These are phyloP conservation scores for Lymantria monacha DNA, from an alignment of 2,888 invertebrate genomes.

Conservation along the genomic window DNA sequence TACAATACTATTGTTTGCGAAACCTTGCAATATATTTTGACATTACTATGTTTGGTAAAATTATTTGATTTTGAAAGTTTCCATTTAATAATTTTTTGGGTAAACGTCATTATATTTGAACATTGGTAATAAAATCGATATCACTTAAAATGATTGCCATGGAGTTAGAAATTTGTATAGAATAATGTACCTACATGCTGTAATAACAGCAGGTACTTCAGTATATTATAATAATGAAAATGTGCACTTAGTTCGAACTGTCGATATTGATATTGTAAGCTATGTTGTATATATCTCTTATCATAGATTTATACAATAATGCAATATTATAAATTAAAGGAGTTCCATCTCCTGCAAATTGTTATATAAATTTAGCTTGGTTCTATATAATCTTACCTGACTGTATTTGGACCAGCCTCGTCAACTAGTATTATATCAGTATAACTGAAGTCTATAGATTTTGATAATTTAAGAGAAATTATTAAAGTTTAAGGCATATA, in stretches of 20 bases:
- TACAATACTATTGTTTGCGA: neutral
- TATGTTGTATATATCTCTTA: constrained; percentile 48
- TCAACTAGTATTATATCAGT: constrained; percentile 58
- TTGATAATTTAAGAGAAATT: constrained; percentile 44
- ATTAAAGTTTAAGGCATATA: constrained; percentile 53
- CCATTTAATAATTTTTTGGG: neutral
- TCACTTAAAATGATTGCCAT: constrained; percentile 21
- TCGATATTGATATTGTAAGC: constrained; percentile 55
- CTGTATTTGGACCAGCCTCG: constrained; percentile 70
- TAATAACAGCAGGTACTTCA: constrained; percentile 37
- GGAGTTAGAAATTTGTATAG: constrained; percentile 15
- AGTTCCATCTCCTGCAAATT: constrained; percentile 32
- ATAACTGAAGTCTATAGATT: constrained; percentile 58
- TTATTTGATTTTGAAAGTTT: neutral
- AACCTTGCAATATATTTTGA: too few relatives aligned
- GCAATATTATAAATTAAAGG: constrained; percentile 28
- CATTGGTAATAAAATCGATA: constrained; percentile 8
- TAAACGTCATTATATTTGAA: neutral
- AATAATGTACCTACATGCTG: constrained; percentile 23
- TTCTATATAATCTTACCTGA: constrained; percentile 61
- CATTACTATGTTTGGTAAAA: too few relatives aligned
- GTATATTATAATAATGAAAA: constrained; percentile 29
- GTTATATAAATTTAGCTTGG: constrained; percentile 58
- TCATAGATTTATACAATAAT: constrained; percentile 25
- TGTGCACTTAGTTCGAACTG: constrained; percentile 49